Percentiles rank a stretch among this genome's conserved stretches.
Evolutionary conservation across 2,888 invertebrate genomes (phyloP).

Genomic region (Pseudoips prasinana): DNA sequence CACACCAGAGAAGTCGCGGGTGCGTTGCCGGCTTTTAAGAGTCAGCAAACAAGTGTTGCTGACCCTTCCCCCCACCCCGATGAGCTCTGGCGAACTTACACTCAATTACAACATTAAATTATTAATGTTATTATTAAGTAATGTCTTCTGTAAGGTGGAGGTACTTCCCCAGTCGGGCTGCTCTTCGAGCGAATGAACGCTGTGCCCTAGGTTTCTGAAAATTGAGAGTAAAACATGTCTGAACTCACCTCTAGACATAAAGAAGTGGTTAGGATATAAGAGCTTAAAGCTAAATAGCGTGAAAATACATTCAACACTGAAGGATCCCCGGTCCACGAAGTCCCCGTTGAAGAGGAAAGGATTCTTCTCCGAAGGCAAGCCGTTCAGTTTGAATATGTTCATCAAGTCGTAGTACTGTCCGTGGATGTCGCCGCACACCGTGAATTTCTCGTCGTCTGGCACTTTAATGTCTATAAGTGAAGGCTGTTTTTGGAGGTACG

Average conservation of each 20-base stretch:
- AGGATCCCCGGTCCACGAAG: constrained; percentile 99
- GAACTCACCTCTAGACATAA: constrained; percentile 96
- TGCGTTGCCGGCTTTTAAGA: no score
- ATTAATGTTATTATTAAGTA: no score
- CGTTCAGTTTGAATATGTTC: constrained; percentile 98
- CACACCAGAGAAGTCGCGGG: no score
- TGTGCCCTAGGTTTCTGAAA: no score
- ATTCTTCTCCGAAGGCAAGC: constrained; percentile 96
- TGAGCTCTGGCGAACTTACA: no score
- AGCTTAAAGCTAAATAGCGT: constrained; percentile 98
- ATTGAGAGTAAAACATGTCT: no score
- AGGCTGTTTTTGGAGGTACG: constrained; percentile 91
- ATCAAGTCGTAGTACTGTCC: constrained; percentile 99
- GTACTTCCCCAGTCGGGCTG: no score
- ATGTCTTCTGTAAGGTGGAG: no score
- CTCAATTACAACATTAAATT: no score
- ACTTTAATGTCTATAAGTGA: constrained; percentile 95
- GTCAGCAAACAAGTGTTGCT: no score
- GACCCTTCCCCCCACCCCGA: no score
- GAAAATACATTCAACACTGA: constrained; percentile 99
- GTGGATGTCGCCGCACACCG: constrained; percentile 99
- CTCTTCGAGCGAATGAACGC: no score
- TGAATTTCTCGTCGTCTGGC: constrained; percentile 94
- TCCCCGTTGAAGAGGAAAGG: constrained; percentile 99
- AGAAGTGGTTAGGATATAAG: constrained; percentile 97